Conservation (phyloP, 2,797 vertebrate genomes). For the Falco naumanni region DNA sequence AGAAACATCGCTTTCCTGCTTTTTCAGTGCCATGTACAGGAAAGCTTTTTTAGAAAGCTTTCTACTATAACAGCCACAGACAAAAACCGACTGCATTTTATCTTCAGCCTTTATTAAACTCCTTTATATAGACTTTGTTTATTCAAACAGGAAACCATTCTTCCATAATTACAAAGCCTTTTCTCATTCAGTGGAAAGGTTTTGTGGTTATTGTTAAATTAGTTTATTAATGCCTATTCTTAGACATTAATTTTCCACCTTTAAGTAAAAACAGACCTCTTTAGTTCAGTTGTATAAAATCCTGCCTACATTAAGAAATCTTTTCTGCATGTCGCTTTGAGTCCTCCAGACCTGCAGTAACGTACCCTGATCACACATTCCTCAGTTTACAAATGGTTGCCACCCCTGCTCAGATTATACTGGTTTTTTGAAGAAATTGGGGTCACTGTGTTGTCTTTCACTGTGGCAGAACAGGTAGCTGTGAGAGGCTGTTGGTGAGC, state of each 20-base stretch:
- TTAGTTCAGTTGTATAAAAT: background rate
- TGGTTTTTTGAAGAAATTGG: background rate
- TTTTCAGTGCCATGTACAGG: background rate
- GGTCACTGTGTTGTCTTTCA: background rate
- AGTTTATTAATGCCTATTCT: background rate
- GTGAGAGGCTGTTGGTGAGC: background rate
- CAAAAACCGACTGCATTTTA: background rate
- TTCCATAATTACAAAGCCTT: background rate
- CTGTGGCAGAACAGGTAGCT: background rate
- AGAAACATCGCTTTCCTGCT: background rate
- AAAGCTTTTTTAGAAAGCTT: slow-evolving; percentile 7
- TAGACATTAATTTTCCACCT: background rate
- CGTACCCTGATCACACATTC: background rate
- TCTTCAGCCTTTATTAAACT: background rate
- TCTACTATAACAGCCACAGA: background rate
- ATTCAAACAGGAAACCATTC: background rate
- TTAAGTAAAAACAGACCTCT: background rate
- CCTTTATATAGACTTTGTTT: background rate
- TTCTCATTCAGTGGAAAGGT: background rate
- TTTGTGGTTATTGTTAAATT: background rate
- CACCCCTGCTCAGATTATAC: background rate
- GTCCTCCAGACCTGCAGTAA: background rate
- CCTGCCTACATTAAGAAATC: background rate
- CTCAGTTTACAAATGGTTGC: background rate
- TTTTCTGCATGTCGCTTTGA: background rate